These are phyloP conservation scores for Sphyrna mokarran DNA, from an alignment of 2,113 vertebrate genomes.

Conservation along the genomic window DNA sequence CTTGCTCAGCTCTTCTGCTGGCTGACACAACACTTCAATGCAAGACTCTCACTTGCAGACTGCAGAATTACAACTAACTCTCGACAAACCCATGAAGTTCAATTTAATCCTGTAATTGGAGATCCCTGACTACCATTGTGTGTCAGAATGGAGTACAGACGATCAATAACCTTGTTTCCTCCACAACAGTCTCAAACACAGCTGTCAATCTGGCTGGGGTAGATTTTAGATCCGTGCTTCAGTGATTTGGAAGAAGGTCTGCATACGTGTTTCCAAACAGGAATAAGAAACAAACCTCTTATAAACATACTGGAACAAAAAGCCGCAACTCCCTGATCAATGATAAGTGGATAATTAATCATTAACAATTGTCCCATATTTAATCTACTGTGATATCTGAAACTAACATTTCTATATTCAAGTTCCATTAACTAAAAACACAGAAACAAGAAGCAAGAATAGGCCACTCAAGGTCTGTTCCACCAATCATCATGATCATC, in stretches of 20 bases:
- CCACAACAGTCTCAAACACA: not conserved
- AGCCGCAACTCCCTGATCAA: not conserved
- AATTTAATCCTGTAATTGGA: slow-evolving; percentile 22
- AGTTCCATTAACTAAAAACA: not conserved
- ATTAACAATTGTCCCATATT: not conserved
- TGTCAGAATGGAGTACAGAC: not conserved
- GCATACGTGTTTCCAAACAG: not conserved
- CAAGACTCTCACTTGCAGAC: not conserved
- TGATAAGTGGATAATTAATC: not conserved
- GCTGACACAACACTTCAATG: not conserved
- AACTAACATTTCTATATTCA: not conserved
- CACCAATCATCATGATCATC: too few species aligned
- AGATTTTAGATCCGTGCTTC: not conserved
- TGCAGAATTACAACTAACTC: not conserved
- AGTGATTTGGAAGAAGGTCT: not conserved
- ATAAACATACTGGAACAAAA: not conserved
- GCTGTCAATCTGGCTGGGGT: not conserved
- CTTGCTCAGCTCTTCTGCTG: not conserved
- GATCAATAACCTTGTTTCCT: not conserved
- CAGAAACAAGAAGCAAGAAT: too few species aligned
- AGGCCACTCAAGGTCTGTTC: too few species aligned
- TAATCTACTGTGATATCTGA: not conserved
- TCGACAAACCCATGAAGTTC: not conserved
- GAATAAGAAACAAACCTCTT: not conserved
- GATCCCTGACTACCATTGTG: not conserved